Conservation (phyloP, 2,888 invertebrate genomes). For the Julus scanicus region DNA sequence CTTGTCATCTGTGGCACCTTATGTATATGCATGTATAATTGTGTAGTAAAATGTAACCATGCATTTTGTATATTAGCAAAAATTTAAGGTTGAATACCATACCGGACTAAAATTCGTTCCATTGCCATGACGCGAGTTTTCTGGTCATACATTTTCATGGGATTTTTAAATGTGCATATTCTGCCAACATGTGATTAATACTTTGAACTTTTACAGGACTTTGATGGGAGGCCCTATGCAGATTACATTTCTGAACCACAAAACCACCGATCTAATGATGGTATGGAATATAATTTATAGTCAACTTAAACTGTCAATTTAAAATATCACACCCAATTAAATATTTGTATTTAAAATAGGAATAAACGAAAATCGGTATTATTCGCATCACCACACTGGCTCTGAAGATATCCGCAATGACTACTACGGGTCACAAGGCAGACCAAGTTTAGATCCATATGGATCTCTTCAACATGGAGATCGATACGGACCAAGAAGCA, state of each 20-base stretch:
- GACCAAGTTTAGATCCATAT: conserved; percentile 56
- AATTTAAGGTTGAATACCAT: background rate
- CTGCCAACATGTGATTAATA: background rate
- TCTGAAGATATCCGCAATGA: conserved; percentile 56
- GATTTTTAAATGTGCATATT: background rate
- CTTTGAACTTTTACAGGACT: conserved; percentile 52
- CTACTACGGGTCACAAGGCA: conserved; percentile 52
- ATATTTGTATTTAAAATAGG: background rate
- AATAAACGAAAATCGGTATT: conserved; percentile 54
- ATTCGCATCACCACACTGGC: conserved; percentile 47
- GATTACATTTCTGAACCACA: conserved; percentile 54
- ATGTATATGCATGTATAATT: background rate
- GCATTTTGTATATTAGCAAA: background rate
- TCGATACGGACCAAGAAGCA: conserved; percentile 54
- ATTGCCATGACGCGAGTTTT: background rate
- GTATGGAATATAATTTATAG: conserved; percentile 11
- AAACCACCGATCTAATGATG: conserved; percentile 54
- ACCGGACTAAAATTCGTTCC: background rate
- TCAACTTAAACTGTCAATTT: background rate
- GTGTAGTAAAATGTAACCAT: no score
- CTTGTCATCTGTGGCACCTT: background rate
- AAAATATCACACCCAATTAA: no score
- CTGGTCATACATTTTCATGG: background rate
- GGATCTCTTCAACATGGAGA: conserved; percentile 55
- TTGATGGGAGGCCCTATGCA: conserved; percentile 53